These are phyloP conservation scores for Todiramphus chloris DNA, from an alignment of 2,113 vertebrate genomes.

Conservation along the genomic window DNA sequence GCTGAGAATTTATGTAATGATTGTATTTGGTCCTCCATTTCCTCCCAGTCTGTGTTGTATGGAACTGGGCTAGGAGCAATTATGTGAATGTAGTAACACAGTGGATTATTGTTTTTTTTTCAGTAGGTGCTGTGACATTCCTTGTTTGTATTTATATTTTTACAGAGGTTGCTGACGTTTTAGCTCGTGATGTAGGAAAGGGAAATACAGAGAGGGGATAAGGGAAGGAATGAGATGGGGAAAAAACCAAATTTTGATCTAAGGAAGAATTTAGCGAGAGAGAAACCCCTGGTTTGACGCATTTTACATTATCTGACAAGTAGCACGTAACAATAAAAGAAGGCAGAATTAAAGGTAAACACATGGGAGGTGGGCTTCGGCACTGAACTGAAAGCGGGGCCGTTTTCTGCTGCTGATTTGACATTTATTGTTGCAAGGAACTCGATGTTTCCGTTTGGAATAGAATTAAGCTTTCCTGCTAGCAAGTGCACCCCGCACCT, in stretches of 20 bases:
- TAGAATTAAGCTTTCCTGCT: background rate
- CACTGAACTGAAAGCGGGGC: background rate
- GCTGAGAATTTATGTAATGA: background rate
- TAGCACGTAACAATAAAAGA: background rate
- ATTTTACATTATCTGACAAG: background rate
- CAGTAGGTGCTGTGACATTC: background rate
- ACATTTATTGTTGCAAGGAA: background rate
- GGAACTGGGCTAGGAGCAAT: background rate
- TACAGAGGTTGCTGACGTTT: background rate
- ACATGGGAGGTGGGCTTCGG: background rate
- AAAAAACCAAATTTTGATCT: background rate
- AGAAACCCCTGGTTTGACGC: background rate
- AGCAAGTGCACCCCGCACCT: fast-evolving
- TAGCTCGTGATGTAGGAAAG: background rate
- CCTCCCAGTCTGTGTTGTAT: background rate
- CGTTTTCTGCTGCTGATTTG: background rate
- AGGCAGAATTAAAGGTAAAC: background rate
- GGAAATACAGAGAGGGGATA: background rate
- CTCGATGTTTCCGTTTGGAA: background rate
- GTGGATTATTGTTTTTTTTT: background rate
- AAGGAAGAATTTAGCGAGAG: background rate
- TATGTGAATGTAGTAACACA: background rate
- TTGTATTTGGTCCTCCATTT: background rate
- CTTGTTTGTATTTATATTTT: background rate
- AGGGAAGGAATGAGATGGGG: background rate